phyloP scores from a whole-genome alignment of 1,140 invertebrate species.

The Adelges cooleyi region DNA sequence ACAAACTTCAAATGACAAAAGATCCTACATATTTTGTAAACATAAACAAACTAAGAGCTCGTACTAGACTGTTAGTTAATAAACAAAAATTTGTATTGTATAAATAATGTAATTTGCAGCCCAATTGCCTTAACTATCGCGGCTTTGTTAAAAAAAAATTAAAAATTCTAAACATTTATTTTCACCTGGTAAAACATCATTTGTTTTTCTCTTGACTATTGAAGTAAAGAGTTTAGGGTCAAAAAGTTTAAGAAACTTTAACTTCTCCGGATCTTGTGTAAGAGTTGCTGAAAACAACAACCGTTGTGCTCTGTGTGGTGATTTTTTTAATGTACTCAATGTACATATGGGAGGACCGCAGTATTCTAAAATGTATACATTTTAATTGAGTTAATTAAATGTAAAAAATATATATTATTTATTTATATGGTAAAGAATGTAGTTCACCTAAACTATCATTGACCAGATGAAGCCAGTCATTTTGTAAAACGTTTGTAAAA shows the following conservation, averaged over 20 bases:
- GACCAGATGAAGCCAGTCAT: constrained; percentile 73
- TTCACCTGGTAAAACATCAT: constrained; percentile 19
- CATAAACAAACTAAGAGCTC: too few species aligned
- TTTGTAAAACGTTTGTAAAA: constrained; percentile 78
- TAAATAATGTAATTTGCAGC: too few species aligned
- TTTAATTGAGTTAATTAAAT: background rate
- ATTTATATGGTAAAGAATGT: too few species aligned
- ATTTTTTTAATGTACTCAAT: constrained; percentile 12
- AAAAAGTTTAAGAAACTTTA: constrained; percentile 75
- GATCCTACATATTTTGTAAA: too few species aligned
- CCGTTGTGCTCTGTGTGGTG: constrained; percentile 57
- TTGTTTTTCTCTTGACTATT: constrained; percentile 39
- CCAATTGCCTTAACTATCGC: too few species aligned
- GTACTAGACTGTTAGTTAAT: too few species aligned
- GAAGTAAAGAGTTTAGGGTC: constrained; percentile 85
- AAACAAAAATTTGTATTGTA: too few species aligned
- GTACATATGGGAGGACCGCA: constrained; percentile 9
- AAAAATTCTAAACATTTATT: background rate
- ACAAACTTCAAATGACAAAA: too few species aligned
- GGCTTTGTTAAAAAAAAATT: too few species aligned
- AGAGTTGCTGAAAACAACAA: constrained; percentile 91
- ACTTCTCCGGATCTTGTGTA: constrained; percentile 88
- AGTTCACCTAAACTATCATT: constrained; percentile 4
- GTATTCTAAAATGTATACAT: constrained; percentile 10
- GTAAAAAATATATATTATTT: too few species aligned